Conservation (phyloP, 92 coral and sea anemone genomes). For the Bergia sp. region DNA sequence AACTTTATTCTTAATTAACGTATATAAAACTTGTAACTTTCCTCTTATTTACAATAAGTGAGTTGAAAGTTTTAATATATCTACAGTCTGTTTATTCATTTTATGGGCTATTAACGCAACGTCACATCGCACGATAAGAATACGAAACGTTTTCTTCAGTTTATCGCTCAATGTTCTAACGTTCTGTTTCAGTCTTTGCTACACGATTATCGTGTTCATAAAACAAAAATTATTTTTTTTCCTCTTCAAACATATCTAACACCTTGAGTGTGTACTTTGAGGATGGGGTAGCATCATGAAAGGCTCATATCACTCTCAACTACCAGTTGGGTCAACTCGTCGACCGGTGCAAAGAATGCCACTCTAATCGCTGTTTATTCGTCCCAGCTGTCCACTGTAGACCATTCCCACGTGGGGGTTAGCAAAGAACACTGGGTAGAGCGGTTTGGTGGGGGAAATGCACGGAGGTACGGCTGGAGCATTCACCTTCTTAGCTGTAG, state of each 20-base stretch:
- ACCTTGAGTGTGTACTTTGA: too few species aligned
- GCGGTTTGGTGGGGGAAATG: slow-evolving; percentile 11
- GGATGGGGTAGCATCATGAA: too few species aligned
- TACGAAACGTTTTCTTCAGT: too few species aligned
- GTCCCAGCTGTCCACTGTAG: slow-evolving; percentile 40
- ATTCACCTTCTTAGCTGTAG: slow-evolving; percentile 25
- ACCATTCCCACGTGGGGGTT: slow-evolving; percentile 43
- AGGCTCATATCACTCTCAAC: too few species aligned
- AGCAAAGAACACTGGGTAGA: slow-evolving; percentile 40
- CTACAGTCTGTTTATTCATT: neutral
- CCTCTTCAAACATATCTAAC: too few species aligned
- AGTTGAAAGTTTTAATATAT: neutral
- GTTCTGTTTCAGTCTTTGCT: too few species aligned
- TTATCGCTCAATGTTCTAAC: too few species aligned
- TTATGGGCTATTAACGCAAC: neutral
- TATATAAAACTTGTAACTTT: neutral
- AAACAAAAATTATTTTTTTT: too few species aligned
- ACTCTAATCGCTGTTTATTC: slow-evolving; percentile 18
- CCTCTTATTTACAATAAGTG: neutral
- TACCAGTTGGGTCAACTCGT: neutral
- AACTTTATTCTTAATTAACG: slow-evolving; percentile 1
- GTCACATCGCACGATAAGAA: too few species aligned
- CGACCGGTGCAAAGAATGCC: neutral
- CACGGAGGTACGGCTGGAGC: neutral
- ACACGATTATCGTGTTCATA: too few species aligned